Conservation (phyloP, 2,797 vertebrate genomes). For the Pipistrellus pipistrellus region DNA sequence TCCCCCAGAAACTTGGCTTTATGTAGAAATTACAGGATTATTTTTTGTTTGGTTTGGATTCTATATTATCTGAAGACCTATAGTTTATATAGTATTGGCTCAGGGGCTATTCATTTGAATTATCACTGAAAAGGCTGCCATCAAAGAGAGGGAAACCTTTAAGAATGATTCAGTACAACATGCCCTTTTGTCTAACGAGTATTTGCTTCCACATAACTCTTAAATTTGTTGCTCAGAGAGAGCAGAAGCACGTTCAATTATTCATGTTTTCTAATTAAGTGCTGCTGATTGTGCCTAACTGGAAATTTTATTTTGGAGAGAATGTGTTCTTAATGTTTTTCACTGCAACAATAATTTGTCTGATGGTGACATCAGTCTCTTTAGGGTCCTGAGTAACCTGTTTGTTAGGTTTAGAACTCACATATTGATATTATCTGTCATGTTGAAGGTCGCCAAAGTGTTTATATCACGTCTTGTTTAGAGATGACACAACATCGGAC, state of each 20-base stretch:
- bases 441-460: background rate
- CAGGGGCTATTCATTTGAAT: conserved; percentile 68
- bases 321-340: conserved; percentile 78
- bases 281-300: conserved; percentile 78
- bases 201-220: conserved; percentile 64
- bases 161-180: conserved; percentile 63
- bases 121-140: conserved; percentile 67
- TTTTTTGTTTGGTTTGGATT: background rate
- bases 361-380: conserved; percentile 47
- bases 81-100: conserved; percentile 71
- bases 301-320: conserved; percentile 79
- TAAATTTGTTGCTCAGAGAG: conserved; percentile 70
- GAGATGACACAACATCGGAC: conserved; percentile 35
- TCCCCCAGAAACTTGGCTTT: background rate
- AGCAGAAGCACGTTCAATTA: conserved; percentile 80
- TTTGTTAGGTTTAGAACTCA: conserved; percentile 17
- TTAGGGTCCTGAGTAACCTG: conserved; percentile 4
- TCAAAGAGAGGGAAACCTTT: conserved; percentile 43
- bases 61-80: conserved; percentile 34
- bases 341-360: conserved; percentile 73
- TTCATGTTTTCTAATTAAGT: conserved; percentile 86
- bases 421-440: background rate
- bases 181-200: conserved; percentile 67
- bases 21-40: background rate
- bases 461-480: conserved; percentile 62